Evolutionary conservation across 2,888 invertebrate species (phyloP), one percentile per base, ranked within the genome.

Genomic region (Nephrotoma guestfalica): DNA sequence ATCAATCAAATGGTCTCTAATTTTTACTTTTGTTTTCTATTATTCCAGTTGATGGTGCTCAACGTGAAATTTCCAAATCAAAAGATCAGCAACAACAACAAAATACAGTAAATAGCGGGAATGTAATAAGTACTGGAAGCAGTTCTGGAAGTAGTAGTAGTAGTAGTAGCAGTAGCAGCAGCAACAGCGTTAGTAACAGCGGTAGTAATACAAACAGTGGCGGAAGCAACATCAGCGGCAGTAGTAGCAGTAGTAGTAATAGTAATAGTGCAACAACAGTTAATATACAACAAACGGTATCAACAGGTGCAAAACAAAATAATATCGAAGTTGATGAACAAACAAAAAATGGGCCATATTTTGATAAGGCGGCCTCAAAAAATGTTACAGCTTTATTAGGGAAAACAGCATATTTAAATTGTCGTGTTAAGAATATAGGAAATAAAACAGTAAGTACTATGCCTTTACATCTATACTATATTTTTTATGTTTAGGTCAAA

Each of bases 351-450:
- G 95, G 95, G n/a, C 96, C 96, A 15, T 95, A 95, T 90, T 96
- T 96, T 90, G 96, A 96, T 91, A 93, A 94, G 89, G 92, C 93
- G 87, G 94, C 94, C 47, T 95, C 96, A 85, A 95, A 95, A 91
- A 95, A 95, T 91, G 93, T 94, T 88, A 97, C 97, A 42, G 97
- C 97, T 0, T 93, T 97, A 86, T 93, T 97, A 87, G 97, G 97
- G 88, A 97, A 97, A 92, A 97, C 97, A 51, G 97, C 97, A 86
- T 97, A 97, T 90, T 93, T 97, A 89, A 97, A 96, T 91, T 97
- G 97, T 92, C 94, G 96, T 88, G 97, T 97, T 88, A 97, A 97
- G 92, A 97, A 97, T 92, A 93, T 97, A 91, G 96, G 96, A 88
- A 97, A 97, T 93, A 96, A 96, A 93, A 97, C 97, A 92, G 97